Percentiles rank a stretch among this genome's conserved stretches.
These are phyloP conservation scores for Cryptotermes secundus DNA, from an alignment of 1,140 invertebrate species.

Conservation along the genomic window DNA sequence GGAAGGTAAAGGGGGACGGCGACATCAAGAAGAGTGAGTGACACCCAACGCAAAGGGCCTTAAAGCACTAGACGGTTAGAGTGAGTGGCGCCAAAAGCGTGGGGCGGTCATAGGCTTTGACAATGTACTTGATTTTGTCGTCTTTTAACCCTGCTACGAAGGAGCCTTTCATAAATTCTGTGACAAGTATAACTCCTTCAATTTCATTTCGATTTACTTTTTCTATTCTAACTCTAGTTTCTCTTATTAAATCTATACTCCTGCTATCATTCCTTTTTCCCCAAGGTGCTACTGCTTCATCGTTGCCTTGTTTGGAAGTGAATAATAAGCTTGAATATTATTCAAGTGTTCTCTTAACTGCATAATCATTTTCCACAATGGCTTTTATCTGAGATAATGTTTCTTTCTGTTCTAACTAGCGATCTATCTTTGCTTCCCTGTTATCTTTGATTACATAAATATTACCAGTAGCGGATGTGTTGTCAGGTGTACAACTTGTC, in stretches of 20 bases:
- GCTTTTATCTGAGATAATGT: not conserved
- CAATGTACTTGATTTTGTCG: not conserved
- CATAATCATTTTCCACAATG: constrained; percentile 18
- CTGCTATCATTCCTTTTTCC: not conserved
- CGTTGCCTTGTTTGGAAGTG: not conserved
- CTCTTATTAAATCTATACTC: not conserved
- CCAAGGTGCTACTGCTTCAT: not conserved
- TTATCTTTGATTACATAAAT: constrained; percentile 26
- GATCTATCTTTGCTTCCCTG: constrained; percentile 11
- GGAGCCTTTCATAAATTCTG: not conserved
- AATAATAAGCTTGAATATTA: not conserved
- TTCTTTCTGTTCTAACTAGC: not conserved
- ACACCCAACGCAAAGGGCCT: no score
- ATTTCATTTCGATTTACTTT: not conserved
- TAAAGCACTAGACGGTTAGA: no score
- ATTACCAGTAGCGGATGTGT: not conserved
- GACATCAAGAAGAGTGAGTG: no score
- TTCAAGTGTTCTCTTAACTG: constrained; percentile 11
- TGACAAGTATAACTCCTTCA: not conserved
- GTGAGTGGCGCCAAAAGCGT: no score
- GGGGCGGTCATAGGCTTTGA: no score
- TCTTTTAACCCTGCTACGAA: not conserved
- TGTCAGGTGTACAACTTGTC: not conserved
- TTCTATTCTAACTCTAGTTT: not conserved
- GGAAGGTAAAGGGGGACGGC: no score